Conservation (phyloP, 2,888 invertebrate genomes). For the Lepidocyrtoides sp. region DNA sequence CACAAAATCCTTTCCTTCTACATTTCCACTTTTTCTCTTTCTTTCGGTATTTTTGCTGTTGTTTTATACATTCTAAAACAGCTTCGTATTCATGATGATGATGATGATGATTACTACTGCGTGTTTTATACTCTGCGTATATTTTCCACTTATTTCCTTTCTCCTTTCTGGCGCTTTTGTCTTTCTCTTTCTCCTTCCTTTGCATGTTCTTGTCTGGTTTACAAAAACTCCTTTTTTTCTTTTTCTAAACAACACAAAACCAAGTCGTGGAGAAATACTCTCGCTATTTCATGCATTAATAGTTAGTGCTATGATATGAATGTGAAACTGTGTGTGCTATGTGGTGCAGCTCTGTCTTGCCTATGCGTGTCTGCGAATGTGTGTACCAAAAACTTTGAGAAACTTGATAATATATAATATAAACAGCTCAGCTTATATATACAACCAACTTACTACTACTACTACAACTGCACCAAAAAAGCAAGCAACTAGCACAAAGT, state of each 20-base stretch:
- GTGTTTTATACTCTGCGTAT: not conserved
- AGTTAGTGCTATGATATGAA: conserved; percentile 73
- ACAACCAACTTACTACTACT: not conserved
- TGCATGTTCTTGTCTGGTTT: not conserved
- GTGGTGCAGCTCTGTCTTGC: too few species aligned
- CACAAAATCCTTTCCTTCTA: conserved; percentile 1
- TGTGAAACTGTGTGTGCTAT: conserved; percentile 50
- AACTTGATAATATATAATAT: not conserved
- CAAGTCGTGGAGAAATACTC: conserved; percentile 36
- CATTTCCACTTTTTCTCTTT: conserved; percentile 14
- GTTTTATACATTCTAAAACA: conserved; percentile 3
- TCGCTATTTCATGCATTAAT: conserved; percentile 75
- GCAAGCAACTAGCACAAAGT: conserved; percentile 1
- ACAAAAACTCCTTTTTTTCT: not conserved
- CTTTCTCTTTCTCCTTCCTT: conserved; percentile 1
- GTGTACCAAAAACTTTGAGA: conserved; percentile 42
- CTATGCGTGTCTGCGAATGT: conserved; percentile 1
- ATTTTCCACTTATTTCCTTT: not conserved
- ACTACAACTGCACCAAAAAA: conserved; percentile 6
- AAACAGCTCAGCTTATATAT: not conserved
- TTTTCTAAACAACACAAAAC: not conserved
- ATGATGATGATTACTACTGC: not conserved
- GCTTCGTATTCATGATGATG: conserved; percentile 4
- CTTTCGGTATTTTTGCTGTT: not conserved
- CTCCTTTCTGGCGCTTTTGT: not conserved